Base-by-base conservation (phyloP, 2,888 invertebrate genomes). In the Drosophila trichaetosa region DNA sequence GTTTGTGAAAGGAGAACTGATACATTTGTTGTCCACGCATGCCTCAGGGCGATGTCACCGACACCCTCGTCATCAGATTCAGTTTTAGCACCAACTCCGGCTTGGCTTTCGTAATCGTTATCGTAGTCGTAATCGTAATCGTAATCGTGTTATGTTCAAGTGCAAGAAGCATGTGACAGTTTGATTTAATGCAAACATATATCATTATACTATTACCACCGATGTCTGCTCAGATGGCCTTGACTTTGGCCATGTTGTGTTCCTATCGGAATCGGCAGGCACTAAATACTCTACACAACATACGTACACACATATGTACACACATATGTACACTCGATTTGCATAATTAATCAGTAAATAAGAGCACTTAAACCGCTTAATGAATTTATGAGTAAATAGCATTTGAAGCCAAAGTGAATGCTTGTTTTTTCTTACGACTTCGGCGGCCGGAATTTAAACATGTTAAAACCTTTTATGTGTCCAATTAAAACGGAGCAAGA, bases 1-100 rank as follows among this genome's bases (percentile, higher is more conserved):
- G 33, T 29, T 87, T 89, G 89, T 87, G 85, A 85, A 89, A 85
- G 89, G 85, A 84, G 82, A 85, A 75, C 58, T 46, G 42, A 81
- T 54, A 53, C 65, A 60, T 48, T 34, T 51, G 51, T 48, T 42
- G 62, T 27, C 59, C 56, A 56, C 48, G 31, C 46, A 62, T 33
- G 60, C 56, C 69, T 61, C 29, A 52, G 53, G 68, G 82, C 69
- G 49, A 62, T 65, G 62, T 69, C 87, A 77, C 80, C 83, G 70
- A 86, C 89, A 69, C 56, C 29, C 18, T 33, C 36, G 18, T 38
- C 29, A n/a, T 5, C 52, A 16, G 24, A 42, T 27, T 21, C n/a
- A 11, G 18, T 10, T 57, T 11, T 16, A 13, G 0, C n/a, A 31
- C 7, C 16, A 29, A 34, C 53, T 63, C 31, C 68, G 64, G 54